These are phyloP conservation scores for Baronia brevicornis DNA, from an alignment of 2,888 invertebrate species.

Conservation along the genomic window DNA sequence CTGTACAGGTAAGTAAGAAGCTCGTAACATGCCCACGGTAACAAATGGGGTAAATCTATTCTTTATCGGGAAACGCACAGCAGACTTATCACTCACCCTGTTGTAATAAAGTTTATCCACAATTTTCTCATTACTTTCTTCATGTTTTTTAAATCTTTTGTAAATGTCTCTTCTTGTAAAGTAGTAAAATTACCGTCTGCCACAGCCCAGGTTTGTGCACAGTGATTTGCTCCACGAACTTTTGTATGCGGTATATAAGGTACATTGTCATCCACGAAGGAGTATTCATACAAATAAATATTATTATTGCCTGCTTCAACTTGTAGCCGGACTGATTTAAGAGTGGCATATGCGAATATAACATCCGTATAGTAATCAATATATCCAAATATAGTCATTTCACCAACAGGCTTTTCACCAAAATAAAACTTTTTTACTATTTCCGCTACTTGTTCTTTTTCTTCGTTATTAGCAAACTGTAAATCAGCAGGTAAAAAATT, in stretches of 20 bases:
- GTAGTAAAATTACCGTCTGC: conserved; percentile 14
- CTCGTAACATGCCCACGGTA: no score
- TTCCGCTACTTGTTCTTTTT: conserved; percentile 31
- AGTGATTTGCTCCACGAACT: conserved; percentile 25
- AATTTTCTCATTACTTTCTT: conserved; percentile 28
- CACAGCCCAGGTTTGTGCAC: conserved; percentile 29
- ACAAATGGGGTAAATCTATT: no score
- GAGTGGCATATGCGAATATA: conserved; percentile 28
- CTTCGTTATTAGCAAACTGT: conserved; percentile 29
- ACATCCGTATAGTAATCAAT: conserved; percentile 49
- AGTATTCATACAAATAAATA: conserved; percentile 41
- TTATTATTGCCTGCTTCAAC: conserved; percentile 33
- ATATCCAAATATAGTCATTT: conserved; percentile 29
- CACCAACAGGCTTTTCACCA: conserved; percentile 27
- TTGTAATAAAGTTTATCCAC: conserved; percentile 37
- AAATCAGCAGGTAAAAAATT: conserved; percentile 41
- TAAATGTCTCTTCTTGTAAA: conserved; percentile 1
- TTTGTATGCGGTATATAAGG: conserved; percentile 27
- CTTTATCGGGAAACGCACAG: no score
- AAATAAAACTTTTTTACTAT: conserved; percentile 32
- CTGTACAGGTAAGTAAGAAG: no score
- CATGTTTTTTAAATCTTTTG: conserved; percentile 27
- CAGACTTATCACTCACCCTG: conserved; percentile 27
- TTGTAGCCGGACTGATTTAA: conserved; percentile 30
- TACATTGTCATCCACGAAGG: conserved; percentile 29